A percentile compares a stretch with the other conserved stretches of the same genome.
Evolutionary conservation across 2,888 invertebrate species (phyloP).

Genomic region (Steinernema hermaphroditum): DNA sequence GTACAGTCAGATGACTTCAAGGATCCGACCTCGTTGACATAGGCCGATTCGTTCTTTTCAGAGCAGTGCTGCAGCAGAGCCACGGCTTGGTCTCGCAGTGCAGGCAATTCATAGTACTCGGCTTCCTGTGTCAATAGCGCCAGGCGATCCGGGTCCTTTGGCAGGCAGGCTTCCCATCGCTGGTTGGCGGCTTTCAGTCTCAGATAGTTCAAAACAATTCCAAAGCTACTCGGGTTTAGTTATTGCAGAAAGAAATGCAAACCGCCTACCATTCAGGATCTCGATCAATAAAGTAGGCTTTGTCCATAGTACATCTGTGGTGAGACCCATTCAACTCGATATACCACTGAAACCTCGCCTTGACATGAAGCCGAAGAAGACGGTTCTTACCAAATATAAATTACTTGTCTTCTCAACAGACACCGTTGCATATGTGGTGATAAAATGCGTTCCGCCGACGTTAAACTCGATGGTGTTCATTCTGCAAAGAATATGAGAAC

Average conservation of each 20-base stretch:
- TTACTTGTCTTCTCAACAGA: slow-evolving; percentile 43
- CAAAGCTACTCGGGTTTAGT: slow-evolving; percentile 49
- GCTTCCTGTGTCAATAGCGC: slow-evolving; percentile 61
- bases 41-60: slow-evolving; percentile 51
- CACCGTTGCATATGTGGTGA: slow-evolving; percentile 46
- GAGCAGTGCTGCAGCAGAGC: slow-evolving; percentile 58
- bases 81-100: slow-evolving; percentile 62
- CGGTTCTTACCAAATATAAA: slow-evolving; percentile 40
- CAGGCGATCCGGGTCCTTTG: slow-evolving; percentile 62
- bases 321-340: slow-evolving; percentile 51
- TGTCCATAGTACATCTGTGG: slow-evolving; percentile 43
- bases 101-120: slow-evolving; percentile 58
- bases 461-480: slow-evolving; percentile 52
- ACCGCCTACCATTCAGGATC: slow-evolving; percentile 57
- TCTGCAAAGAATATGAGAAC: not conserved
- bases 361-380: not conserved
- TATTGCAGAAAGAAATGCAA: not conserved
- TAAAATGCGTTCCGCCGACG: slow-evolving; percentile 56
- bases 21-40: slow-evolving; percentile 47
- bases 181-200: slow-evolving; percentile 56
- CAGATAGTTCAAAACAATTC: slow-evolving; percentile 63
- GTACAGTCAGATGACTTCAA: not conserved
- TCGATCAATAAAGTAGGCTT: slow-evolving; percentile 61
- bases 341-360: slow-evolving; percentile 54
- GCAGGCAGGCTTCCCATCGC: slow-evolving; percentile 64